Base-by-base conservation (phyloP, 2,113 vertebrate species). In the Salvator merianae region DNA sequence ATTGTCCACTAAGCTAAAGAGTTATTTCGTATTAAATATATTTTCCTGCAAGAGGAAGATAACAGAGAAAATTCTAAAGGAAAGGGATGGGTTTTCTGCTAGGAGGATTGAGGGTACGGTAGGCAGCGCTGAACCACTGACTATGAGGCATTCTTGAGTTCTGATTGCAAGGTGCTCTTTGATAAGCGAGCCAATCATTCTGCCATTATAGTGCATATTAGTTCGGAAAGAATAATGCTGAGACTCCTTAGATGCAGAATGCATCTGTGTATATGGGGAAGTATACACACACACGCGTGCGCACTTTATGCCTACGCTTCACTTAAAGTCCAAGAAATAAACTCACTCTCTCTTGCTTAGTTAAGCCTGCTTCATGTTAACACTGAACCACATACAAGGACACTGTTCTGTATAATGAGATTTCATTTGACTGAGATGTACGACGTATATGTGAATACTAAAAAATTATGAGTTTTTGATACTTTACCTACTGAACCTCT, bases 1-100 rank as follows among this genome's bases (percentile, higher is more conserved):
- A 72, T 30, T 79, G 68, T 50, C 76, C 68, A 72, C 53, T 84
- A 79, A 84, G 83, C 76, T 84, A 84, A 79, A 79, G 83, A 77
- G 69, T 68, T 72, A 32, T 79, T 71, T 79, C 53, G 5, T 79
- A 84, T 84, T 84, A 73, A 79, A 79, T 84, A 84, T 65, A 22
- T 79, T 84, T 77, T 71, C 66, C 34, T 1, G 22, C 43, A 24
- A 30, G 43, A 1, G 22, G 36, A 83, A 13, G 9, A 32, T 86
- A 14, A 88, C 73, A 20, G 83, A 4, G 55, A 55, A 77, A 88
- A 73, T 50, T 24, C 13, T 18, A 47, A 3, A n/a, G 10, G 78
- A 82, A 13, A 22, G n/a, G 1, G 7, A 6, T 78, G 0, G 0
- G 72, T 79, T 83, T 53, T 18, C 62, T 77, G 1, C n/a, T 36